phyloP scores from a whole-genome alignment of 2,113 vertebrate species.

The Planiliza haematocheilus region DNA sequence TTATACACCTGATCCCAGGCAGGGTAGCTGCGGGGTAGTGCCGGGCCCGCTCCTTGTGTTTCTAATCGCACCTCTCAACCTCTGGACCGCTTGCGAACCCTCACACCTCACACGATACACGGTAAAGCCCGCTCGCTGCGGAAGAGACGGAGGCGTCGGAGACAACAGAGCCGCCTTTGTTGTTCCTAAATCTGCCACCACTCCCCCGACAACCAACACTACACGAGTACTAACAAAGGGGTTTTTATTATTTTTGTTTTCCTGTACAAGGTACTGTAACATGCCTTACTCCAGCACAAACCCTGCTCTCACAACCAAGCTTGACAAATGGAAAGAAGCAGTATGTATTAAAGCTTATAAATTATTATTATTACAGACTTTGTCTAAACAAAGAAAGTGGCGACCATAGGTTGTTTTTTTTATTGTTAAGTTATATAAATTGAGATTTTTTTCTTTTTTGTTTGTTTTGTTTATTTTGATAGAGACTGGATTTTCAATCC shows the following conservation, averaged over 20 bases:
- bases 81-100: conserved; percentile 55
- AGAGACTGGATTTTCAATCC: conserved; percentile 88
- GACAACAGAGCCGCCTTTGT: conserved; percentile 65
- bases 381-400: conserved; percentile 76
- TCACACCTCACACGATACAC: conserved; percentile 72
- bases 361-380: conserved; percentile 84
- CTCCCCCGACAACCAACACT: conserved; percentile 27
- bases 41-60: conserved; percentile 62
- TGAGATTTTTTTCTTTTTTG: conserved; percentile 58
- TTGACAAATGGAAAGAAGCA: conserved; percentile 66
- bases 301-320: conserved; percentile 56
- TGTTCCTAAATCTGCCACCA: conserved; percentile 30
- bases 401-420: conserved; percentile 79
- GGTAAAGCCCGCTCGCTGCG: conserved; percentile 38
- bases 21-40: conserved; percentile 64
- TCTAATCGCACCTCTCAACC: conserved; percentile 70
- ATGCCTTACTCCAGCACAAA: conserved; percentile 62
- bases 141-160: conserved; percentile 43
- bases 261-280: conserved; percentile 53
- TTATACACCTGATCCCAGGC: conserved; percentile 72
- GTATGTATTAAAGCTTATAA: conserved; percentile 80
- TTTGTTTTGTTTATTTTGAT: conserved; percentile 70
- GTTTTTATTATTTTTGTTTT: conserved; percentile 5
- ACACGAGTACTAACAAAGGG: conserved; percentile 37
- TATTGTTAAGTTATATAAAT: conserved; percentile 87